Evolutionary conservation across 2,797 vertebrate genomes (phyloP), one percentile per base, ranked within the genome.

Genomic region (Neosalanx taihuensis): DNA sequence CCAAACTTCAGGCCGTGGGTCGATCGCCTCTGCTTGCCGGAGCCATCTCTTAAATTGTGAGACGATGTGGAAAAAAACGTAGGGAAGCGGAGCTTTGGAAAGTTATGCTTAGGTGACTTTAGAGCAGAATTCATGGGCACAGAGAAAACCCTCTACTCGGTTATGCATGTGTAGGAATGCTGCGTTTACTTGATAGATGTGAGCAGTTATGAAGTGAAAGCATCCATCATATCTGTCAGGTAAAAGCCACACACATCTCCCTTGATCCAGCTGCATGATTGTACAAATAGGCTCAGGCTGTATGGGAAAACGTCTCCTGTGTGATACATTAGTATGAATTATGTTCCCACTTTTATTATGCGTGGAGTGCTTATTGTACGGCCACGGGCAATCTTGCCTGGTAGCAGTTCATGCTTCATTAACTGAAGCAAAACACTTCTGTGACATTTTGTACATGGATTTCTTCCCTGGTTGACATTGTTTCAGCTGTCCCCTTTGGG

Each of bases 401-500:
- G 85, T 89, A 83, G 72, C 81, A 60, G 69, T 77, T 88, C 82
- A 86, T 70, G 85, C 85, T 85, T 84, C 87, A 91, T 90, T 91
- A 86, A 83, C 76, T 69, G 61, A 84, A 84, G 81, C 80, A 83
- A 86, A 90, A 79, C 82, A 82, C 80, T 81, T 73, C 72, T 53
- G 67, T 84, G 81, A 82, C 87, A 82, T 90, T 88, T 87, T 77
- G 74, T 77, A 67, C 67, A 61, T 67, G 17, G 61, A 72, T 66
- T 70, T 68, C 73, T 72, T 29, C 62, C 72, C 75, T 74, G 72
- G 72, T 83, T 81, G 79, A 77, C 83, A 74, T 86, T 85, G 75
- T 82, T 85, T 49, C 76, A 84, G 82, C 78, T 72, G 65, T 79
- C 76, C 75, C 83, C 81, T 81, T 59, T 35, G 60, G 84, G 81